Percentiles rank a stretch among this genome's conserved stretches.
These are phyloP conservation scores for Eretmodus cyanostictus DNA, from an alignment of 2,113 vertebrate species.

Conservation along the genomic window DNA sequence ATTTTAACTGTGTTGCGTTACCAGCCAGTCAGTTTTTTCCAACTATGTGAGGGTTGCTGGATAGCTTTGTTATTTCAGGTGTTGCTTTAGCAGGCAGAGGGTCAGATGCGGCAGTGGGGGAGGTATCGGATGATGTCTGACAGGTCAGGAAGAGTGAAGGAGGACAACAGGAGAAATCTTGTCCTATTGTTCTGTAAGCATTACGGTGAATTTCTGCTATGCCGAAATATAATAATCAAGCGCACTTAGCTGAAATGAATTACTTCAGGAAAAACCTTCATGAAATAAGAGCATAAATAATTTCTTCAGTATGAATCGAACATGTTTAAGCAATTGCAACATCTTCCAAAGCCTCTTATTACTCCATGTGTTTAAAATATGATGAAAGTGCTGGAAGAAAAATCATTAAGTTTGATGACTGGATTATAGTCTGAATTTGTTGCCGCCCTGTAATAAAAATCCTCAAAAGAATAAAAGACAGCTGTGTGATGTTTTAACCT, in stretches of 20 bases:
- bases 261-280: neutral
- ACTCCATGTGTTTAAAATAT: too few relatives aligned
- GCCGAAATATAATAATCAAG: neutral
- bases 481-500: conserved; percentile 43
- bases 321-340: neutral
- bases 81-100: conserved; percentile 16
- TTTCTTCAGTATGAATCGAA: neutral
- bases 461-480: conserved; percentile 11
- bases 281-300: neutral
- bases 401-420: too few relatives aligned
- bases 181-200: neutral
- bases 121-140: conserved; percentile 53
- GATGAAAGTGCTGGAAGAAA: too few relatives aligned
- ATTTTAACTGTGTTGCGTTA: conserved; percentile 44
- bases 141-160: neutral
- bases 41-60: conserved; percentile 37
- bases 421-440: neutral
- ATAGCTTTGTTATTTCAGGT: conserved; percentile 64
- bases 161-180: neutral
- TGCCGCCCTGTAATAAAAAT: neutral
- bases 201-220: neutral
- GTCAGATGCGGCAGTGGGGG: neutral
- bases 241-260: neutral
- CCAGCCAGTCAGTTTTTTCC: conserved; percentile 14
- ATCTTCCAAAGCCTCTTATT: neutral